Evolutionary conservation across 1,140 invertebrate species (phyloP).

Genomic region (Leptestheria dahalacensis): DNA sequence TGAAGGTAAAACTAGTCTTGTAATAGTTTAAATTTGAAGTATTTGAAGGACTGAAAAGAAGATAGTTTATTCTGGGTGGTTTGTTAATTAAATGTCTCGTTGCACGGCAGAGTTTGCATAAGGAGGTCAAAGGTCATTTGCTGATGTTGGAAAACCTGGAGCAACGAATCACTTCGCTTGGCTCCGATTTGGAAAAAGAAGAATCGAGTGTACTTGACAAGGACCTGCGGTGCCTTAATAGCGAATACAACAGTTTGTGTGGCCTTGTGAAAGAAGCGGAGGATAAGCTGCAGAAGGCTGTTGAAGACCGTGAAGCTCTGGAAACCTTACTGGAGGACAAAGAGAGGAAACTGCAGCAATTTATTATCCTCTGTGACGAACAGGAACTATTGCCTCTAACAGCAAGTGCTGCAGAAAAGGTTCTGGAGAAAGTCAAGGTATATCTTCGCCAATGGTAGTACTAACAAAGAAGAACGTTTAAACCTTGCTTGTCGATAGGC

Average conservation of each 20-base stretch:
- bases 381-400: slow-evolving; percentile 48
- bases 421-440: slow-evolving; percentile 51
- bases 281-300: slow-evolving; percentile 44
- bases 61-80: too few relatives aligned
- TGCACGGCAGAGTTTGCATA: slow-evolving; percentile 43
- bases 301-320: slow-evolving; percentile 42
- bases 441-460: slow-evolving; percentile 4
- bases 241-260: slow-evolving; percentile 27
- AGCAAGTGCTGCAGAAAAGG: slow-evolving; percentile 46
- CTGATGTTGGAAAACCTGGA: slow-evolving; percentile 62
- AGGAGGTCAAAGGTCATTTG: slow-evolving; percentile 70
- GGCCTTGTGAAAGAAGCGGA: slow-evolving; percentile 40
- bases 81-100: too few relatives aligned
- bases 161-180: slow-evolving; percentile 64
- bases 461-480: not conserved
- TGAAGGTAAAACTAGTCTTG: slow-evolving; percentile 34
- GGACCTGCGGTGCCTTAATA: slow-evolving; percentile 37
- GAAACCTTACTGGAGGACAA: slow-evolving; percentile 60
- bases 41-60: too few relatives aligned
- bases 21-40: not conserved
- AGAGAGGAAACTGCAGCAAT: slow-evolving; percentile 57
- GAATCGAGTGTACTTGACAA: slow-evolving; percentile 54
- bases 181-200: slow-evolving; percentile 62
- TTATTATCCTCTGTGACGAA: slow-evolving; percentile 48
- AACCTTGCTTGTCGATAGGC: slow-evolving; percentile 26